Percentiles rank a stretch among this genome's conserved stretches.
Evolutionary conservation across 35 echinoderm and acorn worm genomes (phyloP).

Genomic region (Eucidaris tribuloides): DNA sequence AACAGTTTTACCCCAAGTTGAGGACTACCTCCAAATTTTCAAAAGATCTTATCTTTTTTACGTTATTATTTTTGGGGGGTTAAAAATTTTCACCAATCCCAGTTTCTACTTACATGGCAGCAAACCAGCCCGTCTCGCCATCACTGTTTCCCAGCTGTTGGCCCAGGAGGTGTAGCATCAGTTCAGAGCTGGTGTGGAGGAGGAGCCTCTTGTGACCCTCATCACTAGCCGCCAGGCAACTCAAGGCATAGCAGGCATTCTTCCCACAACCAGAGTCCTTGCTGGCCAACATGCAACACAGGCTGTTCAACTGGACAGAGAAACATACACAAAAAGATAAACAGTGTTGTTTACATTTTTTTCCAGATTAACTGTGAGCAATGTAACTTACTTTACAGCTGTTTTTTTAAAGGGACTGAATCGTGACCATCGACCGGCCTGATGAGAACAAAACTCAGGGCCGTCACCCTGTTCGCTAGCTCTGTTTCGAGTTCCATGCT

Average conservation of each 20-base stretch:
- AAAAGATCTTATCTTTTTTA: no score
- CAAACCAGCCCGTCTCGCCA: conserved; percentile 91
- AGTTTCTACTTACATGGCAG: conserved; percentile 98
- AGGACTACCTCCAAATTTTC: no score
- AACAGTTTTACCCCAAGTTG: no score
- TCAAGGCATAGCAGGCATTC: conserved; percentile 96
- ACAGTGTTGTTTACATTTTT: neutral
- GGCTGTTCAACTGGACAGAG: conserved; percentile 61
- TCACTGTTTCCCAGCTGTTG: conserved; percentile 70
- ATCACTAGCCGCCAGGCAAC: conserved; percentile 79
- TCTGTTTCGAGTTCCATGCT: no score
- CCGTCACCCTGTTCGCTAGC: no score
- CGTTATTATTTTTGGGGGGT: no score
- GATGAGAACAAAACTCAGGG: no score
- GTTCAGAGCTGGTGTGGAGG: conserved; percentile 60
- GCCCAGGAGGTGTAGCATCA: conserved; percentile 57
- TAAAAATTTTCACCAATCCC: no score
- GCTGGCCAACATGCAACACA: conserved; percentile 82
- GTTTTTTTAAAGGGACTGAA: no score
- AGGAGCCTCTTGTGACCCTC: conserved; percentile 72
- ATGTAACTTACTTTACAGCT: no score
- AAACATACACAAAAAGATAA: neutral
- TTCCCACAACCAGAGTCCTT: conserved; percentile 92
- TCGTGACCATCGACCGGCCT: no score
- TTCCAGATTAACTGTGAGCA: neutral